These are phyloP conservation scores for Rhingia rostrata DNA, from an alignment of 2,888 invertebrate genomes.

Conservation along the genomic window DNA sequence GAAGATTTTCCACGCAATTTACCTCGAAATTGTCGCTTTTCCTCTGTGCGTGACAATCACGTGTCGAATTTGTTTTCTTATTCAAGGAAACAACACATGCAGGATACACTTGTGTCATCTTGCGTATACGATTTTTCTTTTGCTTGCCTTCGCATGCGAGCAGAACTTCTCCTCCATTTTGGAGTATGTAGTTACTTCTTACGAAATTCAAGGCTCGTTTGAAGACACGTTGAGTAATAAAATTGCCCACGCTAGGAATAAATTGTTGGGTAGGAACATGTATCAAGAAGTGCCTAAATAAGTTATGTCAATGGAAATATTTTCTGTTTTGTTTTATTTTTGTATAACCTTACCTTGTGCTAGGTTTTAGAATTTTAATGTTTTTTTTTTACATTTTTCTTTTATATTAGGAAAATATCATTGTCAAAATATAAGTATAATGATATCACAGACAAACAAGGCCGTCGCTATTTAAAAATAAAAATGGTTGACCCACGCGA, in stretches of 20 bases:
- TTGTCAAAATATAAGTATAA: no score
- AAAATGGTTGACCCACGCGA: no score
- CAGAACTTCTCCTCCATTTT: constrained; percentile 18
- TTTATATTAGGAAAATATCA: no score
- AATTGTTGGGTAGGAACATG: neutral
- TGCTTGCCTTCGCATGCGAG: neutral
- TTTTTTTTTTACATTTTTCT: no score
- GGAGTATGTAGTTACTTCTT: constrained; percentile 2
- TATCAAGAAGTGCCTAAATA: neutral
- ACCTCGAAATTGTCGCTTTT: constrained; percentile 19
- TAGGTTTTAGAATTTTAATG: no score
- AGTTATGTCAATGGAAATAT: neutral
- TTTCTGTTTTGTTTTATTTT: neutral
- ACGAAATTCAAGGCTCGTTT: constrained; percentile 47
- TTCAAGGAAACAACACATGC: neutral
- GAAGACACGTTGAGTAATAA: constrained; percentile 39
- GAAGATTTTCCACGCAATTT: constrained; percentile 58
- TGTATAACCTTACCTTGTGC: no score
- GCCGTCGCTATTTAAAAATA: no score
- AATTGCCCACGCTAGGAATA: neutral
- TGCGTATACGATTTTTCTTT: neutral
- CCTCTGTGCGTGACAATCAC: constrained; percentile 46
- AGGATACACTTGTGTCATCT: constrained; percentile 34
- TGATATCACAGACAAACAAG: no score
- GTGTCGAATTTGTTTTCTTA: constrained; percentile 38